A percentile compares a stretch with the other conserved stretches of the same genome.
These are phyloP conservation scores for Lepidochitona cinerea DNA, from an alignment of 2,888 invertebrate genomes.

Conservation along the genomic window DNA sequence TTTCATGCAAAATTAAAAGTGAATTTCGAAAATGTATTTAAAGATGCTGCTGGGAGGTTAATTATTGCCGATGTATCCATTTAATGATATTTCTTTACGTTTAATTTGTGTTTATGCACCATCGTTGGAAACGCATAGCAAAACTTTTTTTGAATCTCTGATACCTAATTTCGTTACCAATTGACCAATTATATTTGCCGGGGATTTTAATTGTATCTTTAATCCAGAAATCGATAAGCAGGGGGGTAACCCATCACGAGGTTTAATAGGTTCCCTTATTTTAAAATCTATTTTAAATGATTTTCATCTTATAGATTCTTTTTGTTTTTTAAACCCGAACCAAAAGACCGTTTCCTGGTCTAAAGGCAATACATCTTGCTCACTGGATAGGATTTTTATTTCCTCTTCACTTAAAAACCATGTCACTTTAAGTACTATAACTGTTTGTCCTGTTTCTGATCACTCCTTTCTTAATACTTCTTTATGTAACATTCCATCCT, in stretches of 20 bases:
- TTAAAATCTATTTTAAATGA: background rate
- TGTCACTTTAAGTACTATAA: background rate
- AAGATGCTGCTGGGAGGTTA: constrained; percentile 1
- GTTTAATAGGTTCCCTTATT: background rate
- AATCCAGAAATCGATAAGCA: background rate
- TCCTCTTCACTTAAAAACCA: background rate
- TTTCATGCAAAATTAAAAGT: background rate
- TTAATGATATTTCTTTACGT: background rate
- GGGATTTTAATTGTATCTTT: constrained; percentile 12
- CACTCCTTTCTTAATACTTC: background rate
- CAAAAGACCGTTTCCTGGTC: background rate
- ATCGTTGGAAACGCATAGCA: background rate
- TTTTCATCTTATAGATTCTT: constrained; percentile 5
- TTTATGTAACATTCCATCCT: background rate
- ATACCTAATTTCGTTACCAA: background rate
- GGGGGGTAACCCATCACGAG: background rate
- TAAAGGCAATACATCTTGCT: background rate
- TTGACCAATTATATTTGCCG: constrained; percentile 6
- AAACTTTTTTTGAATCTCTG: constrained; percentile 1
- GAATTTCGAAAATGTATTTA: background rate
- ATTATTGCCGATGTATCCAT: background rate
- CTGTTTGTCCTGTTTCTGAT: constrained; percentile 2
- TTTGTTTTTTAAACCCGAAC: background rate
- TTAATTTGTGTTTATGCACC: constrained; percentile 11
- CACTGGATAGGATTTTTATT: constrained; percentile 10